Evolutionary conservation across 2,888 invertebrate genomes (phyloP), one percentile per base, ranked within the genome.

Genomic region (Drosophila longiperda): DNA sequence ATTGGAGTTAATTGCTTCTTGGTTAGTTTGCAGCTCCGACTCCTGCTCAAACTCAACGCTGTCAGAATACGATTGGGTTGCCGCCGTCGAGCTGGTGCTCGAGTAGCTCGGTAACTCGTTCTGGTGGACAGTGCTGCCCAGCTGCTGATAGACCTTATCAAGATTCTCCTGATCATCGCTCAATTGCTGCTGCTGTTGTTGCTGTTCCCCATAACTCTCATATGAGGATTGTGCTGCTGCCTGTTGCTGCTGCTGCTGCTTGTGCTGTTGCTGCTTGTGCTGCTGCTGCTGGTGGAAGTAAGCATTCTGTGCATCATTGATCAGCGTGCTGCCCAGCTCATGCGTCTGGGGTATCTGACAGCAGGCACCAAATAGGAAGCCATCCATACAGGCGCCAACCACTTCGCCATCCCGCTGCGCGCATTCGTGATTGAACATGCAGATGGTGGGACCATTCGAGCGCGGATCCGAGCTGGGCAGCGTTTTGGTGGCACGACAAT

Each of bases 371-470:
- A 98, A 98, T 5, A 93, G 82, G 58, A 93, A 93, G 60, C 98
- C 97, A 89, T 98, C 98, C 96, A 98, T 97, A 90, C 98, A 98
- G 0, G 98, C 96, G 0, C 98, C 97, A 0, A 98, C 97, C 79
- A 97, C 96, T 91, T 96, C 95, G 0, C 98, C 98, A 0, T 95
- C 95, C 74, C 97, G 94, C 82, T 96, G 96, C 1, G 94, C 94
- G 91, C 98, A 98, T 91, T 98, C 97, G 90, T 97, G 97, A 93
- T 98, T 98, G 94, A 98, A 98, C 98, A 98, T 98, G 93, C 98
- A 98, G 89, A 97, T 96, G 45, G 96, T 96, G 48, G 96, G 96
- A 1, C 96, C 96, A 82, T 94, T 94, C n/a, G 92, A 83, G 50
- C 93, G 91, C 6, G 94, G 93, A 83, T 95, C 95, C 52, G 94